Conservation (phyloP, 2,113 vertebrate genomes). For the Sylvietta virens region DNA sequence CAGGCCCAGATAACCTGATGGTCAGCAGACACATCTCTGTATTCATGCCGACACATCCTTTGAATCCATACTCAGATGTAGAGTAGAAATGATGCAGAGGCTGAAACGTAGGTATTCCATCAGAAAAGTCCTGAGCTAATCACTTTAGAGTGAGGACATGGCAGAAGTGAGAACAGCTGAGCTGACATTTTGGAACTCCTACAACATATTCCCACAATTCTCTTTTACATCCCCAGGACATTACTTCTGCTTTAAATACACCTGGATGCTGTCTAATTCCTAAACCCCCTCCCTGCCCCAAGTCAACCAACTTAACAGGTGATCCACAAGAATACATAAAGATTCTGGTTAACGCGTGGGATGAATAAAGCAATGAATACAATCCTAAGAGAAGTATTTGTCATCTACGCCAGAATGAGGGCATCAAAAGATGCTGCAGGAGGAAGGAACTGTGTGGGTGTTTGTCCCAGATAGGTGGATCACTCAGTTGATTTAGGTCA, state of each 20-base stretch:
- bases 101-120: background rate
- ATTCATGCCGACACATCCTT: background rate
- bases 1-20: background rate
- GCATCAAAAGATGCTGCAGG: conserved; percentile 4
- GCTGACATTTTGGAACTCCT: background rate
- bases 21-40: background rate
- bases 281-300: background rate
- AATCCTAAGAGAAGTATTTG: background rate
- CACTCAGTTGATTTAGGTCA: conserved; percentile 27
- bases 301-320: background rate
- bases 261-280: background rate
- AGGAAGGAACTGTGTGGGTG: conserved; percentile 15
- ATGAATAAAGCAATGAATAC: background rate
- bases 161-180: background rate
- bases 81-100: no score
- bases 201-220: background rate
- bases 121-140: conserved; percentile 12
- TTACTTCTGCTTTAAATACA: background rate
- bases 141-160: background rate
- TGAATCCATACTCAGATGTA: background rate
- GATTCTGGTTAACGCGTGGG: background rate
- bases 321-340: background rate
- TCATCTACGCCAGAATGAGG: background rate
- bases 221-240: background rate
- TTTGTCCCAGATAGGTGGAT: conserved; percentile 22